A percentile compares a stretch with the other conserved stretches of the same genome.
Evolutionary conservation across 2,113 vertebrate species (phyloP).

Genomic region (Beaufortia kweichowensis): DNA sequence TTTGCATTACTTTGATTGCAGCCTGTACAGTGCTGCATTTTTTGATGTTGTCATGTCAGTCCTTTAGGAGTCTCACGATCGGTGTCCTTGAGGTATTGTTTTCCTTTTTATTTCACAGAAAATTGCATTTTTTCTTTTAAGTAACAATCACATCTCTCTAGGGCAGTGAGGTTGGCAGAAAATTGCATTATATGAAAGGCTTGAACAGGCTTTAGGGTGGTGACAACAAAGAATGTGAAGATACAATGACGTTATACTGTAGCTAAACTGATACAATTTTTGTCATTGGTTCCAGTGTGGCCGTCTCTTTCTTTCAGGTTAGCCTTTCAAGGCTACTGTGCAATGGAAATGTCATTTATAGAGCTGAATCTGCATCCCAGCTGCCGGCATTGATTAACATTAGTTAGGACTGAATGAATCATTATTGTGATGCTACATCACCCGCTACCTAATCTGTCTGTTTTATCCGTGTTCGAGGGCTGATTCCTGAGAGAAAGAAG

Average conservation of each 20-base stretch:
- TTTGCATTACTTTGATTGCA: constrained; percentile 27
- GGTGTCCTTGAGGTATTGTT: constrained; percentile 26
- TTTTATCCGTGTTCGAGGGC: constrained; percentile 25
- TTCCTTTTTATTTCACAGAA: constrained; percentile 29
- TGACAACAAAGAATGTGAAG: constrained; percentile 20
- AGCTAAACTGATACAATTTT: constrained; percentile 43
- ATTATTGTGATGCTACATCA: constrained; percentile 34
- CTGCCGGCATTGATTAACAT: constrained; percentile 49
- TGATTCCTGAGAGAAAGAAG: background rate
- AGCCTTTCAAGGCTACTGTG: constrained; percentile 12
- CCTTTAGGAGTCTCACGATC: constrained; percentile 37
- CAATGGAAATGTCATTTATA: constrained; percentile 48
- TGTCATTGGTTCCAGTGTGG: constrained; percentile 7
- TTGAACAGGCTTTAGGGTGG: constrained; percentile 45
- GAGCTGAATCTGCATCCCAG: constrained; percentile 23
- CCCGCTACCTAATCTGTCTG: constrained; percentile 42
- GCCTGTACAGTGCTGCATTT: constrained; percentile 24
- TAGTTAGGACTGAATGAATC: constrained; percentile 42
- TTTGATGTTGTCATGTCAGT: constrained; percentile 23
- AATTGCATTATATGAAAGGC: constrained; percentile 34
- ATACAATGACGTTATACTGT: constrained; percentile 46
- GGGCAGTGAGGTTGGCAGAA: constrained; percentile 40
- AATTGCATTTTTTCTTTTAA: constrained; percentile 20
- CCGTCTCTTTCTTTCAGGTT: constrained; percentile 10
- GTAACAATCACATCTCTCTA: constrained; percentile 43